Evolutionary conservation across 1,140 invertebrate species (phyloP).

Genomic region (Saccostrea echinata): DNA sequence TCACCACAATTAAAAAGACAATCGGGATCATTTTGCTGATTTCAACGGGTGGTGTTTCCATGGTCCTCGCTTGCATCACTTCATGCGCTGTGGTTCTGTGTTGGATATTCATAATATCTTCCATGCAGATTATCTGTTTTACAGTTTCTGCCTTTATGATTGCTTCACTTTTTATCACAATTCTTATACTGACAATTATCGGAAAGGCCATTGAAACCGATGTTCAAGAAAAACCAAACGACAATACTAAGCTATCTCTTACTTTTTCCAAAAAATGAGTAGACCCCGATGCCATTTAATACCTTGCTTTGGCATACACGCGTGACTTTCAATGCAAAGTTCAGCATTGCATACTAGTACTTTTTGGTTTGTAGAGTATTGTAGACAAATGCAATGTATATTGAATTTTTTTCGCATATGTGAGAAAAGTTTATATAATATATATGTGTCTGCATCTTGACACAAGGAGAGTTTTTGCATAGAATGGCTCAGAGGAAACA

Average conservation of each 20-base stretch:
- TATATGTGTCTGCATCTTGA: no score
- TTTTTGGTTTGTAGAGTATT: no score
- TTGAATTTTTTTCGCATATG: no score
- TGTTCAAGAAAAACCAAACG: not conserved
- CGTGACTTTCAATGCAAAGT: no score
- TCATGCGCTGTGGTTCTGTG: not conserved
- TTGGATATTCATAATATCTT: slow-evolving; percentile 13
- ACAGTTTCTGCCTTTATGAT: not conserved
- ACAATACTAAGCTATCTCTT: not conserved
- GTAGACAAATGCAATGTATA: no score
- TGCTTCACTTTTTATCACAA: not conserved
- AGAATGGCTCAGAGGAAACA: no score
- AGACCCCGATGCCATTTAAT: no score
- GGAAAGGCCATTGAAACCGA: not conserved
- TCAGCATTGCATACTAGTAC: no score
- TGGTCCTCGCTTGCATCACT: not conserved
- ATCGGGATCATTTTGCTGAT: not conserved
- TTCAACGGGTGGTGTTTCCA: not conserved
- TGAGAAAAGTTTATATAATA: no score
- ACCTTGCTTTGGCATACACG: no score
- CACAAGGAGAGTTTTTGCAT: no score
- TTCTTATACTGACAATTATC: slow-evolving; percentile 15
- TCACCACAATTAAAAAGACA: not conserved
- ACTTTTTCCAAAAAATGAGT: not conserved
- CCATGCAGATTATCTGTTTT: not conserved